phyloP scores from a whole-genome alignment of 1,140 invertebrate genomes.

The Pogonomyrmex californicus region DNA sequence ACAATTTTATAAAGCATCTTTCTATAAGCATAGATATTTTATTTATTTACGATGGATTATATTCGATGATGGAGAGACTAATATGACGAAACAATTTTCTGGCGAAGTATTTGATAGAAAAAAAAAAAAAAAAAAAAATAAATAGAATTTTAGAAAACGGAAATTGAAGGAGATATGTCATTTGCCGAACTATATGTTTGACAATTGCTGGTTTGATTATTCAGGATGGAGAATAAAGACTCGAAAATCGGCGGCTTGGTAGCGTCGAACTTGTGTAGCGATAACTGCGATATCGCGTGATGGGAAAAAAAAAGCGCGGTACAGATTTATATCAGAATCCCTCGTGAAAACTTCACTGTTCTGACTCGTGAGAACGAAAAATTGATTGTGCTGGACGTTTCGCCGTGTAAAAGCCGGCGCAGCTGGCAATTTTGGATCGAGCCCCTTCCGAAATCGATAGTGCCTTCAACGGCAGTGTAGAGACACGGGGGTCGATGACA shows the following conservation, averaged over 20 bases:
- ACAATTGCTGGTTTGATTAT: constrained; percentile 22
- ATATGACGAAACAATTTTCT: not conserved
- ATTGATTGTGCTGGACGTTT: constrained; percentile 36
- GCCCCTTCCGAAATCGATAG: constrained; percentile 45
- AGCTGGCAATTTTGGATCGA: constrained; percentile 37
- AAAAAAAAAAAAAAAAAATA: not conserved
- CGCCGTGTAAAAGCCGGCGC: constrained; percentile 22
- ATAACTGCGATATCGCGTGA: not conserved
- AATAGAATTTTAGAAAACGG: not conserved
- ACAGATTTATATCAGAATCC: constrained; percentile 33
- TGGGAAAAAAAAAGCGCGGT: not conserved
- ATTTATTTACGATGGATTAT: not conserved
- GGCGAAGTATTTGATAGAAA: not conserved
- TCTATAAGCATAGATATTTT: not conserved
- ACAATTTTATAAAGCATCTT: not conserved
- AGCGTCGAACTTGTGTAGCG: not conserved
- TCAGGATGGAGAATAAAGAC: constrained; percentile 33
- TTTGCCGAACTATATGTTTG: not conserved
- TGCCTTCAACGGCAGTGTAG: constrained; percentile 16
- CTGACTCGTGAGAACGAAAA: constrained; percentile 37
- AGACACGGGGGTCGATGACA: not conserved
- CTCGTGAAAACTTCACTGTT: constrained; percentile 26
- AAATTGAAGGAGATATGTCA: constrained; percentile 3
- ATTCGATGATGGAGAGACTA: not conserved
- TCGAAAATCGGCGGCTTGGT: not conserved